Evolutionary conservation across 2,888 invertebrate genomes (phyloP).

Genomic region (Troilus luridus): DNA sequence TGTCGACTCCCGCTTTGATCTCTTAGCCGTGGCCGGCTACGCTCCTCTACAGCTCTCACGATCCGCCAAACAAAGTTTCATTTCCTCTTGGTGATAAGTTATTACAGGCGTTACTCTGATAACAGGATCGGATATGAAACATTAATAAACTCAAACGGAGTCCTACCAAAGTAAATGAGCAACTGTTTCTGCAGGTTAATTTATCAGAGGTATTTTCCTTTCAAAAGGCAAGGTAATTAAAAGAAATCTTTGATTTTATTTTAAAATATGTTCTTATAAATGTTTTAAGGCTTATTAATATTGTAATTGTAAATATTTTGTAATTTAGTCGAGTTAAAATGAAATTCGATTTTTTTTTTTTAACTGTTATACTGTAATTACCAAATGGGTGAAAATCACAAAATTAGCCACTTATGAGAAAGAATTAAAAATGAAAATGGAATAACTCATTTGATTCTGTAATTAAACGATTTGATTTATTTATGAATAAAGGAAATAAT

Average conservation of each 20-base stretch:
- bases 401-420: too few species aligned
- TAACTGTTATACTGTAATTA: not conserved
- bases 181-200: not conserved
- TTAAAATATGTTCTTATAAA: not conserved
- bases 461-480: not conserved
- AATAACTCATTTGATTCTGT: not conserved
- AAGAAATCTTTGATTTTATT: not conserved
- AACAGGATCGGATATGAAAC: not conserved
- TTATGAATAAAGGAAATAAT: too few species aligned
- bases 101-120: not conserved
- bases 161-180: not conserved
- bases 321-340: not conserved
- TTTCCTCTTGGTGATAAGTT: constrained; percentile 12
- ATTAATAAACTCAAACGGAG: constrained; percentile 15
- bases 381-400: not conserved
- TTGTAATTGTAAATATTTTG: not conserved
- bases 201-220: not conserved
- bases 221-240: not conserved
- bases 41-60: not conserved
- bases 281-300: not conserved
- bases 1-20: constrained; percentile 8
- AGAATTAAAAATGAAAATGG: too few species aligned
- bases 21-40: not conserved
- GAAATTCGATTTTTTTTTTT: not conserved
- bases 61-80: not conserved